A percentile compares a stretch with the other conserved stretches of the same genome.
These are phyloP conservation scores for Vulpes ferrilata DNA, from an alignment of 2,113 vertebrate genomes.

Conservation along the genomic window DNA sequence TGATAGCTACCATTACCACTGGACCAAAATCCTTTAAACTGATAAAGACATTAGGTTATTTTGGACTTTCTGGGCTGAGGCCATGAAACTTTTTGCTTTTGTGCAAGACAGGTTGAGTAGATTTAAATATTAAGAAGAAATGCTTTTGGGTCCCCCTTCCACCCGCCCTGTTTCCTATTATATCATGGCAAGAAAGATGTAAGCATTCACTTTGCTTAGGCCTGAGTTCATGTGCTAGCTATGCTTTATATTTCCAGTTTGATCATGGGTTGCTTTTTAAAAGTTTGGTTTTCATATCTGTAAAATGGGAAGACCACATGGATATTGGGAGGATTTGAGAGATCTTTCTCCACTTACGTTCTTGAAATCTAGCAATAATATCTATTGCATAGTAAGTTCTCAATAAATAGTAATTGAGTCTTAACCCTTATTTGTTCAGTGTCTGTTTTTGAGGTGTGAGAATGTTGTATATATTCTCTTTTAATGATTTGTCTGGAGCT, in stretches of 20 bases:
- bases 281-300: neutral
- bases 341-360: neutral
- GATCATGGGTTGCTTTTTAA: neutral
- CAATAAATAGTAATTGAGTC: neutral
- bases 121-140: neutral
- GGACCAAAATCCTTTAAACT: neutral
- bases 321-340: neutral
- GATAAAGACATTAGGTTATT: neutral
- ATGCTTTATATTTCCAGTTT: conserved; percentile 28
- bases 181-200: neutral
- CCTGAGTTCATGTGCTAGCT: neutral
- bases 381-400: neutral
- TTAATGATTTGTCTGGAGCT: neutral
- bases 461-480: neutral
- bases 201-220: neutral
- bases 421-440: neutral
- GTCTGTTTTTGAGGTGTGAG: neutral
- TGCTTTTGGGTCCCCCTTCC: neutral
- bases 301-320: neutral
- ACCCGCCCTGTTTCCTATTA: neutral
- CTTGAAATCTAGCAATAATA: neutral
- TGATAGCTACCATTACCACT: neutral
- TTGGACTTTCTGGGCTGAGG: conserved; percentile 1
- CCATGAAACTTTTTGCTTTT: conserved; percentile 3
- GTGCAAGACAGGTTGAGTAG: neutral